Evolutionary conservation across 2,113 vertebrate species (phyloP), one percentile per base, ranked within the genome.

Genomic region (Cricetomys ansorgei): DNA sequence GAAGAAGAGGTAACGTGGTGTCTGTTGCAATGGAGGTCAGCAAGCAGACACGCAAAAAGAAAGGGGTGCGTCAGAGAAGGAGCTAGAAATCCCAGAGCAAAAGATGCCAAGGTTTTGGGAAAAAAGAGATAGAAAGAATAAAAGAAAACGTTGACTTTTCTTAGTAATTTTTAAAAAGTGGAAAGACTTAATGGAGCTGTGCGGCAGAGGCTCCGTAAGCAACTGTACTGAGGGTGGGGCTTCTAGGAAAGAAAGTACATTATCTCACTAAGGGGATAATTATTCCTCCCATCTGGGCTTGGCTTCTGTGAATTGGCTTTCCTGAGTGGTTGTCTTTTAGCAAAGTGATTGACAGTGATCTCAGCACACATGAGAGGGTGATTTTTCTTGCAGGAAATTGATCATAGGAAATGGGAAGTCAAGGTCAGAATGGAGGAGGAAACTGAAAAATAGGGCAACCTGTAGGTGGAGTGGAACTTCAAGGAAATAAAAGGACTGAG

Each of bases 401-500:
- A 87, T 37, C 72, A 79, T 75, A 87, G 45, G 37, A 86, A 94
- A 87, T 84, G 83, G 62, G 73, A 95, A 96, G 87, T 11, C 70
- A 57, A 96, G 64, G 89, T 91, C n/a, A 67, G 65, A 65, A 59
- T 7, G 31, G 89, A 55, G 27, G 59, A 92, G 34, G 89, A 31
- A 94, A 87, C 57, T 67, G 81, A 55, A 92, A 53, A 50, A 17
- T 0, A 5, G 25, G 53, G 50, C 25, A 89, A 31, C 13, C 1
- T 29, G 48, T 53, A 21, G 17, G 45, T 45, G 11, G 40, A 45
- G n/a, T 43, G 8, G 12, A 31, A 31, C 25, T 64, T 57, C 25
- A 84, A 7, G 55, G 3, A 62, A 72, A 83, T 15, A 6, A 9
- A 67, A 62, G 40, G 37, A 45, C 27, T 55, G 27, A 86, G 37